Conservation (phyloP, 2,797 vertebrate genomes). For the Cephalopachus bancanus region DNA sequence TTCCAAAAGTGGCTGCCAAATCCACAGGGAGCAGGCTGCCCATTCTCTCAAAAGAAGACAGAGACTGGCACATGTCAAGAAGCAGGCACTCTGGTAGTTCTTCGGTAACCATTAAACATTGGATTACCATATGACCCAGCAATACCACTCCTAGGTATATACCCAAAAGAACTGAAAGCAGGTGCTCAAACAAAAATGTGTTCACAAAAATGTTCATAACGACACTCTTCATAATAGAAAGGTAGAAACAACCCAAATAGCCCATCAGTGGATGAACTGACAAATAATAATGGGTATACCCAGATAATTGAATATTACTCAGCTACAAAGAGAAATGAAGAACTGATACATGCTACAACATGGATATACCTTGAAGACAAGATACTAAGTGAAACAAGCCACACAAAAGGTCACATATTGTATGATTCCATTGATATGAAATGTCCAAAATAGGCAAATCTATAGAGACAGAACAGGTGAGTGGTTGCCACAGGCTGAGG, state of each 20-base stretch:
- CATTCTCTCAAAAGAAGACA: background rate
- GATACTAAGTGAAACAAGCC: too few species aligned
- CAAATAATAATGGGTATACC: accelerated
- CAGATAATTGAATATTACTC: background rate
- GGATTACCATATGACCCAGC: background rate
- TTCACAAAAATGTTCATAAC: background rate
- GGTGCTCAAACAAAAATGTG: background rate
- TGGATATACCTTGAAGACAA: background rate
- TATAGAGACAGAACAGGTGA: background rate
- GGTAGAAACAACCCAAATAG: background rate
- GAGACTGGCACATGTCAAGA: background rate
- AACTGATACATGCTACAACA: background rate
- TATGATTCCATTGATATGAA: background rate
- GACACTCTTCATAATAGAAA: background rate
- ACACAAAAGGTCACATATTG: background rate
- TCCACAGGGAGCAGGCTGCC: background rate
- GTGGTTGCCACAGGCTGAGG: background rate
- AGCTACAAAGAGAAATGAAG: background rate
- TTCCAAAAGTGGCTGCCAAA: background rate
- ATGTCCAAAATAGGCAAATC: background rate
- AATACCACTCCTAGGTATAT: background rate
- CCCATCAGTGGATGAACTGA: background rate
- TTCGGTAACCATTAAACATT: background rate
- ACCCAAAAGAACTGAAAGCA: background rate
- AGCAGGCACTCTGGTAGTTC: background rate